Base-by-base conservation (phyloP, 2,113 vertebrate species). In the Pseudolaguvia tuberculata region DNA sequence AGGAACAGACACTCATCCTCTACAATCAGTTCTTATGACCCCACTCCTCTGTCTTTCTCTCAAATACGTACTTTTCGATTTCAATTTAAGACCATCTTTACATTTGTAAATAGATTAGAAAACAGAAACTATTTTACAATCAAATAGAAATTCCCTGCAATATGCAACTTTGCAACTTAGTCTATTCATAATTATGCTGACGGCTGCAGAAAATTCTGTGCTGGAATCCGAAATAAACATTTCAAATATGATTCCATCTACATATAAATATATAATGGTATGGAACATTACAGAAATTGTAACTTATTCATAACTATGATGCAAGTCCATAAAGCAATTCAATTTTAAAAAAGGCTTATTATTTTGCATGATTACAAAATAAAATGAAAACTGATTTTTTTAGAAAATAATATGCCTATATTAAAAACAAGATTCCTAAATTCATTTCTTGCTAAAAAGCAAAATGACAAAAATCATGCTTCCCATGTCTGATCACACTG, bases 301-400 rank as follows among this genome's bases (percentile, higher is more conserved):
- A 39, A 39, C 25, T 83, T 70, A 48, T 27, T 15, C 59, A 83
- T 79, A 72, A 81, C 76, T 51, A 70, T 39, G 3, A 73, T 75
- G 66, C 12, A 72, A 48, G 39, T 29, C 21, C 27, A 61, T 75
- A 13, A 70, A 58, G 27, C 73, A 50, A 23, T 8, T 6, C 9
- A 66, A 66, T 18, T 42, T 42, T 5, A 66, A 25, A 65, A 48
- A 48, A n/a, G 20, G 1, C 9, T 18, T 29, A 12, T 29, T 20
- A 7, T 59, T 59, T 62, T 15, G 12, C 8, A 42, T 42, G 39
- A 57, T 45, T 6, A 45, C 4, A 45, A 23, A 15, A 39, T 23
- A 23, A 63, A 18, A 72, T 14, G 5, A 9, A 35, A 31, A n/a
- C 31, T 9, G n/a, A 23, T 29, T 61, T n/a, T n/a, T n/a, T 35